These are phyloP conservation scores for Zaprionus inermis DNA, from an alignment of 1,140 invertebrate genomes.

Conservation along the genomic window DNA sequence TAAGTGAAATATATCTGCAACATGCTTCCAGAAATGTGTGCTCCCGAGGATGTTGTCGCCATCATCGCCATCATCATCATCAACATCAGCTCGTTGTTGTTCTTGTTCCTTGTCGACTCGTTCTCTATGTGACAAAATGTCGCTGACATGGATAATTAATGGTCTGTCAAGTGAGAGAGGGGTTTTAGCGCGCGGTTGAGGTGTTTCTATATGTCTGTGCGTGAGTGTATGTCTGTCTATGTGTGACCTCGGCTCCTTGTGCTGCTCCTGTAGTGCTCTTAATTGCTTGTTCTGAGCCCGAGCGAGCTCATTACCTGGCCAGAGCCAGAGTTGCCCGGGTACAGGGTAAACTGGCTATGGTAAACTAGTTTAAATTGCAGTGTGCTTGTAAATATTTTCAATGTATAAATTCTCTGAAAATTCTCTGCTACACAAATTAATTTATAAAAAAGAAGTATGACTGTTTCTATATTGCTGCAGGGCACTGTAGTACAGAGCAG, in stretches of 20 bases:
- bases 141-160: conserved; percentile 82
- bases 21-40: conserved; percentile 60
- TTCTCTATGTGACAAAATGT: conserved; percentile 76
- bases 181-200: conserved; percentile 8
- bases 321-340: neutral
- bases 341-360: conserved; percentile 6
- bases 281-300: conserved; percentile 54
- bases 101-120: conserved; percentile 18
- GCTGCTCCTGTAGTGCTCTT: conserved; percentile 45
- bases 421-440: too few species aligned
- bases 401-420: too few species aligned
- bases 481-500: too few species aligned
- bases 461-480: too few species aligned
- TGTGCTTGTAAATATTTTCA: neutral
- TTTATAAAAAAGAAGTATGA: too few species aligned
- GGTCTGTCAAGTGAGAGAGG: conserved; percentile 52
- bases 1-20: conserved; percentile 79
- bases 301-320: conserved; percentile 12
- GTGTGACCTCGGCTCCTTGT: conserved; percentile 20
- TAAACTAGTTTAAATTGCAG: neutral
- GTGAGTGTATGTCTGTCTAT: conserved; percentile 12
- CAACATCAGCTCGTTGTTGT: conserved; percentile 15
- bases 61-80: conserved; percentile 26
- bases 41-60: conserved; percentile 64
- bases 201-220: conserved; percentile 20